phyloP scores from a whole-genome alignment of 2,113 vertebrate species.

The Carlito syrichta region DNA sequence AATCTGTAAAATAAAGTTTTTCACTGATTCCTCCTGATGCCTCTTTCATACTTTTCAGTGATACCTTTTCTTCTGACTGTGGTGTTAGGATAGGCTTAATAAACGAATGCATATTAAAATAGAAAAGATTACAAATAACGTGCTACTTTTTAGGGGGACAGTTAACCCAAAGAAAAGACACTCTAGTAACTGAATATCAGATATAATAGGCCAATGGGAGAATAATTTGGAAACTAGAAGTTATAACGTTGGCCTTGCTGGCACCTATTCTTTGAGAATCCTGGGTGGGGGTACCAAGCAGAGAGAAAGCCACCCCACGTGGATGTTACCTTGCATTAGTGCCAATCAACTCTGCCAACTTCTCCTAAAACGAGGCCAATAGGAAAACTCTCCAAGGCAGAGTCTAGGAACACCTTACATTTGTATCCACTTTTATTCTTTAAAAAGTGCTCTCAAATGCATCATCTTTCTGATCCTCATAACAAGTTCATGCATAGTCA shows the following conservation, averaged over 20 bases:
- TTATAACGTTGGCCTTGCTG: not conserved
- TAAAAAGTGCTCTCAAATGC: not conserved
- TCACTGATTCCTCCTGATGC: not conserved
- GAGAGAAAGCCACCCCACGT: not conserved
- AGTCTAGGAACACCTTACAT: not conserved
- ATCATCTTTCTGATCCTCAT: not conserved
- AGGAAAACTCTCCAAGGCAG: not conserved
- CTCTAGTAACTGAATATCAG: not conserved
- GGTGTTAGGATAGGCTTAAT: not conserved
- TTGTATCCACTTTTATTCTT: not conserved
- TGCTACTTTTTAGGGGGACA: not conserved
- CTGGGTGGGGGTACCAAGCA: not conserved
- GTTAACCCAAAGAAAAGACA: not conserved
- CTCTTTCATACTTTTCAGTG: not conserved
- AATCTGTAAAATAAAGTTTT: not conserved
- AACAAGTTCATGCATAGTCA: not conserved
- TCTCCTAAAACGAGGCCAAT: not conserved
- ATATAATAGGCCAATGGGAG: not conserved
- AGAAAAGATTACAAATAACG: not conserved
- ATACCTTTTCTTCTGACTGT: not conserved
- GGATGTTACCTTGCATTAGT: not conserved
- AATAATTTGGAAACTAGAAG: not conserved
- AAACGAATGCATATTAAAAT: not conserved
- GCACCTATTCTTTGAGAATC: not conserved
- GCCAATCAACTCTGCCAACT: not conserved